These are phyloP conservation scores for Diogma glabrata DNA, from an alignment of 2,888 invertebrate genomes.

Conservation along the genomic window DNA sequence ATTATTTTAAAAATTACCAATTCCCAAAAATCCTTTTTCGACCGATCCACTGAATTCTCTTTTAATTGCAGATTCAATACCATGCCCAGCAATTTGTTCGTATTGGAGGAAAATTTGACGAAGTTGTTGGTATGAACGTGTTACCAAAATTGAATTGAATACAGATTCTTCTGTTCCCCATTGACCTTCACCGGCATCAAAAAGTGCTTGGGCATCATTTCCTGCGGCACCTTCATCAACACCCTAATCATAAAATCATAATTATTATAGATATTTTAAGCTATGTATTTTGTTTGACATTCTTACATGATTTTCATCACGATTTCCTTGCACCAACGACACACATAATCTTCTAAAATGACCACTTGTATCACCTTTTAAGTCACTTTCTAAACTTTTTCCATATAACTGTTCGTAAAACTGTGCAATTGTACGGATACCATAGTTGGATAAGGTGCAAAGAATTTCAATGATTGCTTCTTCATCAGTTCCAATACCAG, in stretches of 20 bases:
- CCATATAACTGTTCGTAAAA: constrained; percentile 79
- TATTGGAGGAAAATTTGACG: constrained; percentile 78
- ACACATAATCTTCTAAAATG: constrained; percentile 86
- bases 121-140: constrained; percentile 81
- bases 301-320: constrained; percentile 64
- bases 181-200: constrained; percentile 66
- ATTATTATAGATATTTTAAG: neutral
- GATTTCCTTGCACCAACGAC: constrained; percentile 75
- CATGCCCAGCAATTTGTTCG: constrained; percentile 66
- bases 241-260: constrained; percentile 37
- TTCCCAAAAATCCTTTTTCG: constrained; percentile 75
- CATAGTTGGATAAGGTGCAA: constrained; percentile 82
- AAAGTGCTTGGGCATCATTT: constrained; percentile 70
- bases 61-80: constrained; percentile 74
- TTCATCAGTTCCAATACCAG: constrained; percentile 80
- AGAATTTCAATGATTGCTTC: constrained; percentile 86
- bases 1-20: constrained; percentile 61
- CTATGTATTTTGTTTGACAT: neutral
- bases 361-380: constrained; percentile 90
- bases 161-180: constrained; percentile 87
- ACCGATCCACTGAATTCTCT: constrained; percentile 81
- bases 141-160: constrained; percentile 75
- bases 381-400: constrained; percentile 68
- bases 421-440: constrained; percentile 71
- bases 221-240: constrained; percentile 70